These are phyloP conservation scores for Nipponia nippon DNA, from an alignment of 2,113 vertebrate species.

Conservation along the genomic window DNA sequence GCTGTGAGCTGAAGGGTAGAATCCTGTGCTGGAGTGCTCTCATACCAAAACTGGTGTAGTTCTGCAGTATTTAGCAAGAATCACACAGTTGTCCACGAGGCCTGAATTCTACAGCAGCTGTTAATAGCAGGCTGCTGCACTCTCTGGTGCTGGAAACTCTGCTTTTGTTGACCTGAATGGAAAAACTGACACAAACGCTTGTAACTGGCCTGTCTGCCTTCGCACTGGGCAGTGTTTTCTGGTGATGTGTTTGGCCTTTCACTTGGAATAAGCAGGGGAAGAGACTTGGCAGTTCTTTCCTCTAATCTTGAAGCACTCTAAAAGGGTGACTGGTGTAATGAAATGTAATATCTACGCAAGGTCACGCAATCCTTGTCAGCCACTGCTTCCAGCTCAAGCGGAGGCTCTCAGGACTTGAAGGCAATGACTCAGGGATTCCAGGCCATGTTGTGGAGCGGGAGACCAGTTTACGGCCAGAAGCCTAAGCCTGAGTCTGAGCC, in stretches of 20 bases:
- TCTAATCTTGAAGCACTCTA: neutral
- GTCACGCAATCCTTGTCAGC: conserved; percentile 40
- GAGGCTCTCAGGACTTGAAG: neutral
- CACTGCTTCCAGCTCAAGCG: neutral
- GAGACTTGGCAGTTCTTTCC: conserved; percentile 29
- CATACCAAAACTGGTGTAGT: rapidly evolving
- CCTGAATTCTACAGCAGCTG: neutral
- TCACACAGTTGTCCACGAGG: neutral
- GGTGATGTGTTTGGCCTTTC: neutral
- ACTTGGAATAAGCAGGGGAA: neutral
- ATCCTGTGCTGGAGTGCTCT: neutral
- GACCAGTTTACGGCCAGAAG: neutral
- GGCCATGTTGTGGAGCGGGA: neutral
- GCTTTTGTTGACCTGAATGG: neutral
- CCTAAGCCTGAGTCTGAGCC: neutral
- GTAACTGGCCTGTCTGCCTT: neutral
- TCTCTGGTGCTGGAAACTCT: neutral
- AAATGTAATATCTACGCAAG: conserved; percentile 46
- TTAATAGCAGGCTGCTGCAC: neutral
- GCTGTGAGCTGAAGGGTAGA: neutral
- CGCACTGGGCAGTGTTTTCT: neutral
- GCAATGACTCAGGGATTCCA: conserved; percentile 52
- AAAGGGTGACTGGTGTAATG: neutral
- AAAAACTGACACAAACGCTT: neutral
- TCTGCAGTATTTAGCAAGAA: neutral